phyloP scores from a whole-genome alignment of 1,140 invertebrate species.

The Aphidius gifuensis region DNA sequence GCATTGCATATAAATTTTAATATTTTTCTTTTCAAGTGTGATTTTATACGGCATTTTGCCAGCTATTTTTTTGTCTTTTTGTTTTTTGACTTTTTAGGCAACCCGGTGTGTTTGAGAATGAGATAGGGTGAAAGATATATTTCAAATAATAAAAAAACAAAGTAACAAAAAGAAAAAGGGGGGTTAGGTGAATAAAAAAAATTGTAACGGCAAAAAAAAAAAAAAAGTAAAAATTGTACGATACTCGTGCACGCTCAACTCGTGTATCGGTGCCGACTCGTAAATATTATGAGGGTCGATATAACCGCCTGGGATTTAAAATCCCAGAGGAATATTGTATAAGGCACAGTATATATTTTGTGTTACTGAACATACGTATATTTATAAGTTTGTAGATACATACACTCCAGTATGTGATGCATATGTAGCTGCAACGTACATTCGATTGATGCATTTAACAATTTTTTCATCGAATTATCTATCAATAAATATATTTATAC shows the following conservation, averaged over 20 bases:
- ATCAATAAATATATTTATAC: too few relatives aligned
- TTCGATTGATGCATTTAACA: too few relatives aligned
- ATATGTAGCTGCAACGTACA: too few relatives aligned
- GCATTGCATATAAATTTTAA: slow-evolving; percentile 43
- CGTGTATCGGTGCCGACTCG: slow-evolving; percentile 35
- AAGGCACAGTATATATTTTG: slow-evolving; percentile 4
- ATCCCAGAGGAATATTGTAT: slow-evolving; percentile 32
- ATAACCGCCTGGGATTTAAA: slow-evolving; percentile 49
- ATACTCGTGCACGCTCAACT: slow-evolving; percentile 8
- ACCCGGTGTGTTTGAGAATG: not conserved
- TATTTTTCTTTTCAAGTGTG: slow-evolving; percentile 46
- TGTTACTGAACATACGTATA: slow-evolving; percentile 12
- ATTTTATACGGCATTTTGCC: slow-evolving; percentile 47
- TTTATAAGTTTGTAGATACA: too few relatives aligned
- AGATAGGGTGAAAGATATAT: slow-evolving; percentile 15
- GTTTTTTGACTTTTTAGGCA: not conserved
- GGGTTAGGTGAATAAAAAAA: slow-evolving; percentile 14
- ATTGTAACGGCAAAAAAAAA: not conserved
- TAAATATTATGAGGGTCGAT: slow-evolving; percentile 53
- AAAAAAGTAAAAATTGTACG: slow-evolving; percentile 1
- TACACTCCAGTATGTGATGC: too few relatives aligned
- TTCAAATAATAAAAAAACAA: slow-evolving; percentile 6
- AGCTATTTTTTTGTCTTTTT: slow-evolving; percentile 22
- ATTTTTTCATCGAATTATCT: too few relatives aligned
- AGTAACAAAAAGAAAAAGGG: slow-evolving; percentile 8